Evolutionary conservation across 37 sponge, comb jelly and placozoan genomes (phyloP), one percentile per base, ranked within the genome.

Genomic region (Chondrosia reniformis): DNA sequence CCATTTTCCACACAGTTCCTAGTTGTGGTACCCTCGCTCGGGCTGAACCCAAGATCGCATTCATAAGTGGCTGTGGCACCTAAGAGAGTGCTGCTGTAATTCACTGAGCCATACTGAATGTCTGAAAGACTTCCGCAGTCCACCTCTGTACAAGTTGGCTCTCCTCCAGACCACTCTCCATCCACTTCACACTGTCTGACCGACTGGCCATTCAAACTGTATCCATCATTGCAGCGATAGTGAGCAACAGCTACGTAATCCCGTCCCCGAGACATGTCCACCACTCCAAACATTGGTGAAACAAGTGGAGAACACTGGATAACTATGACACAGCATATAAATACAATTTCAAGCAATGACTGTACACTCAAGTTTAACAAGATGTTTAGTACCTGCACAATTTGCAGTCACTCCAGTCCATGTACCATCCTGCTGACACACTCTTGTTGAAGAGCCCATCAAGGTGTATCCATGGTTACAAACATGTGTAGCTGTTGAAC

Each of bases 391-490:
- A 69, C 72, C 43, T 34, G n/a, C n/a, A 38, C 72, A 69, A 6
- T 22, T 69, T 36, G 72, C 44, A 10, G 72, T 1, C 22, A 19
- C 21, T 40, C 72, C 72, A 39, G 31, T 39, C 72, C 72, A 69
- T 44, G 24, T 44, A 15, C 72, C 72, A 6, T 69, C 24, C 21
- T 30, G 19, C 36, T 13, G 12, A 40, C 72, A 69, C 22, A 34
- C 36, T 41, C 72, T 34, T 22, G 15, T 13, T 17, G 31, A 31
- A 38, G n/a, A 9, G n/a, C 72, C 72, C 39, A 17, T 40, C 72
- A 69, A 25, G 2, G 39, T n/a, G 41, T 69, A 69, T 21, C 72
- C 72, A 39, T 69, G 41, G 72, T 69, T 36, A 40, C 72, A 69
- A 38, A n/a, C 24, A 25, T 39, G 4, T n/a, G 8, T 9, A 24